Percentiles rank a stretch among this genome's conserved stretches.
phyloP scores from a whole-genome alignment of 2,888 invertebrate species.

The Lathronympha strigana region DNA sequence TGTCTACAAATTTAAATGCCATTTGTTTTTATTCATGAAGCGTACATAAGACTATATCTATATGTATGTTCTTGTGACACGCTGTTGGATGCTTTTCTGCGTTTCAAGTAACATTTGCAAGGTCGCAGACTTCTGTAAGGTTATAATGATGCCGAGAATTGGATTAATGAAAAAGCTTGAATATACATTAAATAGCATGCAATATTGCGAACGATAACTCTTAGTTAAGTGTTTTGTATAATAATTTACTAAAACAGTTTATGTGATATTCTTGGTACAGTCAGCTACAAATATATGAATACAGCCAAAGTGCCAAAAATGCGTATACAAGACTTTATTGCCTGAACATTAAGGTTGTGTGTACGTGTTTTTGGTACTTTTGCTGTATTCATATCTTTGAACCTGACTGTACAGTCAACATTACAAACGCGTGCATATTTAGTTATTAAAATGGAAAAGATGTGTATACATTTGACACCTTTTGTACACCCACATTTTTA shows the following conservation, averaged over 20 bases:
- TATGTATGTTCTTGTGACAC: slow-evolving; percentile 67
- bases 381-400: too few relatives aligned
- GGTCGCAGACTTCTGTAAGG: slow-evolving; percentile 59
- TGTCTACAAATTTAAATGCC: slow-evolving; percentile 68
- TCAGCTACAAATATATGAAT: too few relatives aligned
- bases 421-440: background rate
- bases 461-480: background rate
- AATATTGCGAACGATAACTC: background rate
- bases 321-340: too few relatives aligned
- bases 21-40: slow-evolving; percentile 75
- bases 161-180: slow-evolving; percentile 5
- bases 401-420: background rate
- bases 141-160: slow-evolving; percentile 40
- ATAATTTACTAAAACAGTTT: too few relatives aligned
- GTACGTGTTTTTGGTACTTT: too few relatives aligned
- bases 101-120: slow-evolving; percentile 63
- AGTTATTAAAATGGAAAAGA: background rate
- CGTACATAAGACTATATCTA: slow-evolving; percentile 59
- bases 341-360: too few relatives aligned
- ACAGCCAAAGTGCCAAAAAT: too few relatives aligned
- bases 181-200: background rate
- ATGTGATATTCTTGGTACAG: too few relatives aligned
- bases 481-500: background rate
- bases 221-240: too few relatives aligned
- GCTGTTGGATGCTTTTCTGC: slow-evolving; percentile 63